Evolutionary conservation across 1,140 invertebrate genomes (phyloP).

Genomic region (Oedothorax gibbosus): DNA sequence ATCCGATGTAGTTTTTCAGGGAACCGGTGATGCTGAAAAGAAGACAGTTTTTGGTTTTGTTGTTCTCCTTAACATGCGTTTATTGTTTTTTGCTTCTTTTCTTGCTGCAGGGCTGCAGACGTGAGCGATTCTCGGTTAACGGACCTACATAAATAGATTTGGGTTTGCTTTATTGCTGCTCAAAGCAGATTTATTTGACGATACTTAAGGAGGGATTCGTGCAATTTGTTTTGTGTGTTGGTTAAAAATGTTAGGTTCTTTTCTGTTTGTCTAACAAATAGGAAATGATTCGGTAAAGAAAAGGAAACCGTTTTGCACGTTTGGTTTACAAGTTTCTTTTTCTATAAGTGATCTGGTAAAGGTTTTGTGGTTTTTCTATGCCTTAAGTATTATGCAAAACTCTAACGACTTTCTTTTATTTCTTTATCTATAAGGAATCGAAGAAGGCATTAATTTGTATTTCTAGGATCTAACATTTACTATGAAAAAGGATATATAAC

Average conservation of each 20-base stretch:
- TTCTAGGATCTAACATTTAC: too few species aligned
- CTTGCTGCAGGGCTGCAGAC: not conserved
- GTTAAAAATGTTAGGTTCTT: not conserved
- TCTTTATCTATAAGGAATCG: too few species aligned
- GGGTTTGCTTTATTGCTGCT: conserved; percentile 36
- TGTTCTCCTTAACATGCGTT: not conserved
- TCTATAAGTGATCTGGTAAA: not conserved
- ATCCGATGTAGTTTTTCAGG: conserved; percentile 55
- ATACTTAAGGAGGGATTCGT: conserved; percentile 9
- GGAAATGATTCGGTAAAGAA: too few species aligned
- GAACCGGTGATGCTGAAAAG: conserved; percentile 39
- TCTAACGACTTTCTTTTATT: too few species aligned
- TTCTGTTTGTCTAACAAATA: not conserved
- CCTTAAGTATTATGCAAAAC: too few species aligned
- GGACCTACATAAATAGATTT: conserved; percentile 48
- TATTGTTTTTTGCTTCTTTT: conserved; percentile 3
- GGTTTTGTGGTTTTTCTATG: too few species aligned
- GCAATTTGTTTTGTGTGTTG: not conserved
- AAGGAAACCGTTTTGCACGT: not conserved
- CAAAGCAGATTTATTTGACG: conserved; percentile 35
- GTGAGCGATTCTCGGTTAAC: conserved; percentile 34
- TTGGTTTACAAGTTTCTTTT: not conserved
- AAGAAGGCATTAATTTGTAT: too few species aligned
- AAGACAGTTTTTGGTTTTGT: conserved; percentile 18
- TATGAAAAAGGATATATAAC: too few species aligned